Evolutionary conservation across 2,888 invertebrate species (phyloP).

Genomic region (Aricia artaxerxes): DNA sequence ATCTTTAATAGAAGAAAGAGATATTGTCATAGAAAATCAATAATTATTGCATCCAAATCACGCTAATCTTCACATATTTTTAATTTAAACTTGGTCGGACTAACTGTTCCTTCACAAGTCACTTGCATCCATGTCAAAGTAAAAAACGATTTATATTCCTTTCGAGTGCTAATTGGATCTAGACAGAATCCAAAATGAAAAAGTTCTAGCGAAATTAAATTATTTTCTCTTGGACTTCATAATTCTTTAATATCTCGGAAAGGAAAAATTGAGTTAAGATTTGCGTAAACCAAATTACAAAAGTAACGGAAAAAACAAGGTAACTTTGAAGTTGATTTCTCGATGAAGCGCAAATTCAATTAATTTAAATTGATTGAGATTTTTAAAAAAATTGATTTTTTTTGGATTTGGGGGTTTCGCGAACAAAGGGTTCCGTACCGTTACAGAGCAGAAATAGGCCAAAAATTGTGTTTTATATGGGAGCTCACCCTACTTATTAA

Average conservation of each 20-base stretch:
- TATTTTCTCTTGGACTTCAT: conserved; percentile 28
- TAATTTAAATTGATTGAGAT: not conserved
- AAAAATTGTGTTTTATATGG: too few relatives aligned
- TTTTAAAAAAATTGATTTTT: not conserved
- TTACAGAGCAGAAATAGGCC: too few relatives aligned
- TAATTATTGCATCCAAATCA: not conserved
- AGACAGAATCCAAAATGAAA: conserved; percentile 31
- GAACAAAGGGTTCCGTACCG: too few relatives aligned
- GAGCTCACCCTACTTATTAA: too few relatives aligned
- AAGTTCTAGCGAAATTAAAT: conserved; percentile 30
- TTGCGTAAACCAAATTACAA: not conserved
- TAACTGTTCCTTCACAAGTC: conserved; percentile 20
- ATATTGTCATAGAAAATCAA: not conserved
- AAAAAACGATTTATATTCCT: conserved; percentile 37
- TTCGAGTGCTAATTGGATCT: conserved; percentile 37
- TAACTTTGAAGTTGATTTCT: not conserved
- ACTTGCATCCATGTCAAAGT: conserved; percentile 28
- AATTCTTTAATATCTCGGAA: conserved; percentile 1
- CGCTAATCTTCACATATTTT: not conserved
- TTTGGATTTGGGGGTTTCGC: too few relatives aligned
- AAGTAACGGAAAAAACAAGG: conserved; percentile 1
- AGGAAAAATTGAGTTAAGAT: not conserved
- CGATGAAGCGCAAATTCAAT: not conserved
- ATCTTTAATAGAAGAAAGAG: not conserved
- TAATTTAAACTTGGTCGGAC: conserved; percentile 4